Percentiles rank a stretch among this genome's conserved stretches.
Evolutionary conservation across 2,888 invertebrate genomes (phyloP).

Genomic region (Ophonus ardosiacus): DNA sequence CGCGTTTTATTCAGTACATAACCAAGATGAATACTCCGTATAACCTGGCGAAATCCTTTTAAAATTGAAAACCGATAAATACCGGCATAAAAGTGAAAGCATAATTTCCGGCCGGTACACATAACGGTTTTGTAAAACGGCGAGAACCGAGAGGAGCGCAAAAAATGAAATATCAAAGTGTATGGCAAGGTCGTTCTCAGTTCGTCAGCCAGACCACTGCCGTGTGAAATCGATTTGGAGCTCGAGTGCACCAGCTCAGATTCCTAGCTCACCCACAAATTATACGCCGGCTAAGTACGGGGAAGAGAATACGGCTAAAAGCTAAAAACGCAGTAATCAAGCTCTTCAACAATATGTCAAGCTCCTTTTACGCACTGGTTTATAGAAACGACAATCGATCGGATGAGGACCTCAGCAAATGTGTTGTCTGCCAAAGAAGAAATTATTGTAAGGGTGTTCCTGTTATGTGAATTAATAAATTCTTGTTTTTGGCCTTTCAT

Average conservation of each 20-base stretch:
- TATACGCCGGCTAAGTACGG: neutral
- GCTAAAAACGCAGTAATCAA: neutral
- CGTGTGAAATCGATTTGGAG: conserved; percentile 34
- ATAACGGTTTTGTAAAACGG: conserved; percentile 40
- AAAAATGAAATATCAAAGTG: conserved; percentile 51
- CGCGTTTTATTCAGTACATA: conserved; percentile 17
- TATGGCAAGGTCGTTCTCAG: conserved; percentile 34
- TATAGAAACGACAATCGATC: no score
- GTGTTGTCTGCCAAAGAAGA: no score
- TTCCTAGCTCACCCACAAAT: neutral
- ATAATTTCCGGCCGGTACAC: conserved; percentile 43
- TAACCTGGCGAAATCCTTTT: conserved; percentile 27
- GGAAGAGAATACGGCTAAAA: neutral
- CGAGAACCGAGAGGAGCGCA: neutral
- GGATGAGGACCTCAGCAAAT: no score
- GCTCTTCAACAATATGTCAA: neutral
- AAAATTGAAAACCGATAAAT: conserved; percentile 60
- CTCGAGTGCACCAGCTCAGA: conserved; percentile 5
- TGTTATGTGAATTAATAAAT: no score
- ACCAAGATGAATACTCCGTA: conserved; percentile 18
- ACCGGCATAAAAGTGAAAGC: conserved; percentile 51
- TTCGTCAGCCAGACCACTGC: conserved; percentile 35
- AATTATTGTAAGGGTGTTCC: no score
- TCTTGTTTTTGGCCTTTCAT: no score
- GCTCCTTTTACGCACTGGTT: no score